Evolutionary conservation across 2,113 vertebrate species (phyloP).

Genomic region (Apeltes quadracus): DNA sequence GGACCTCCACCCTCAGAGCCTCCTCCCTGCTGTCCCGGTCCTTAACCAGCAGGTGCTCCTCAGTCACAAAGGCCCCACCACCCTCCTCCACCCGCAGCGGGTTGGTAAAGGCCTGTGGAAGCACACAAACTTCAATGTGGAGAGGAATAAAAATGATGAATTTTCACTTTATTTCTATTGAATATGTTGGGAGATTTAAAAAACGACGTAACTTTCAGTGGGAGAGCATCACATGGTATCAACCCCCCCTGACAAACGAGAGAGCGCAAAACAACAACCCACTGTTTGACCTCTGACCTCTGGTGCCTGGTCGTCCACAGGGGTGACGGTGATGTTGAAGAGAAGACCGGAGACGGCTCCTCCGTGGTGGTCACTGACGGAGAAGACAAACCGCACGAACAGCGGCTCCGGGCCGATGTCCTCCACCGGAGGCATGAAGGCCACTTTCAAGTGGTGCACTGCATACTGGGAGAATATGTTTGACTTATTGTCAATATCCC

Average conservation of each 20-base stretch:
- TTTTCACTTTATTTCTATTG: neutral
- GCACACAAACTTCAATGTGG: neutral
- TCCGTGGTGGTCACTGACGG: conserved; percentile 81
- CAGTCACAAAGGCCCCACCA: conserved; percentile 65
- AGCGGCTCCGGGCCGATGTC: conserved; percentile 79
- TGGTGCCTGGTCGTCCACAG: conserved; percentile 80
- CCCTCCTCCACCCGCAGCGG: conserved; percentile 79
- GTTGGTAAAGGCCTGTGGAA: conserved; percentile 80
- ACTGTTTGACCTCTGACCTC: conserved; percentile 65
- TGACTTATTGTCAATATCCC: neutral
- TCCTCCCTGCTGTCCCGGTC: conserved; percentile 77
- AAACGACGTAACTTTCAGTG: neutral
- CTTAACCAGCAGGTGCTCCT: conserved; percentile 77
- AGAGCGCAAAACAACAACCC: neutral
- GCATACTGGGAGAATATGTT: conserved; percentile 71
- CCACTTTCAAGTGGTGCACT: conserved; percentile 83
- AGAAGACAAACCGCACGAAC: conserved; percentile 82
- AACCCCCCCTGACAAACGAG: neutral
- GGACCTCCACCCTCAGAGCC: conserved; percentile 68
- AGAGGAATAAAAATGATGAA: neutral
- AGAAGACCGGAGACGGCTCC: conserved; percentile 72
- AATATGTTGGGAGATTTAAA: neutral
- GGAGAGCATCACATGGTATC: neutral
- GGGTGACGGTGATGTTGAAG: conserved; percentile 81
- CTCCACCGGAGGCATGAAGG: conserved; percentile 82